Evolutionary conservation across 2,113 vertebrate genomes (phyloP).

Genomic region (Gavialis gangeticus): DNA sequence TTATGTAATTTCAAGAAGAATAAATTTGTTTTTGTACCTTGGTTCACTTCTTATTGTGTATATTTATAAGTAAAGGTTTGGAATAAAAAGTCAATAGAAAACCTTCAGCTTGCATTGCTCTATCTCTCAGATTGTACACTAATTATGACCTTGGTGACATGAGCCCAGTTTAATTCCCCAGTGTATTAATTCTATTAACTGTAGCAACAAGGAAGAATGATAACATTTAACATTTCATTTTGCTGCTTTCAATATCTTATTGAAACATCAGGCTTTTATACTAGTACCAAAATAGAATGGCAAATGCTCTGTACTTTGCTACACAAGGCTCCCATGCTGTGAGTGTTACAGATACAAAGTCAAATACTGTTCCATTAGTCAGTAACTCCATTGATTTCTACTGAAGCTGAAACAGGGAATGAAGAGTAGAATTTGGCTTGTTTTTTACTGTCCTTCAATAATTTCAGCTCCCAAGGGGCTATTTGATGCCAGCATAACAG

Average conservation of each 20-base stretch:
- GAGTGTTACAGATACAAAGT: rapidly evolving
- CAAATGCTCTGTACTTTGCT: background rate
- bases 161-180: rapidly evolving
- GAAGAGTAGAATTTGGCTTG: background rate
- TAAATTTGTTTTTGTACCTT: no score
- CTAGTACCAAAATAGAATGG: background rate
- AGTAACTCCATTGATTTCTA: background rate
- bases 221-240: background rate
- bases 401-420: background rate
- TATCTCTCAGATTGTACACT: background rate
- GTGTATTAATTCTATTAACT: background rate
- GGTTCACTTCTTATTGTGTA: background rate
- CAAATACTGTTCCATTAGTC: background rate
- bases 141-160: background rate
- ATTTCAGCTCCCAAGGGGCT: background rate
- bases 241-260: background rate
- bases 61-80: background rate
- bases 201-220: background rate
- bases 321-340: rapidly evolving
- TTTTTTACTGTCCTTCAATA: background rate
- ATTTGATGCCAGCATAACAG: background rate
- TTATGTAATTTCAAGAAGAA: background rate
- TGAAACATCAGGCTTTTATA: background rate
- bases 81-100: background rate
- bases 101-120: background rate